A percentile compares a stretch with the other conserved stretches of the same genome.
phyloP scores from a whole-genome alignment of 2,888 invertebrate genomes.

The Epinotia brunnichana region DNA sequence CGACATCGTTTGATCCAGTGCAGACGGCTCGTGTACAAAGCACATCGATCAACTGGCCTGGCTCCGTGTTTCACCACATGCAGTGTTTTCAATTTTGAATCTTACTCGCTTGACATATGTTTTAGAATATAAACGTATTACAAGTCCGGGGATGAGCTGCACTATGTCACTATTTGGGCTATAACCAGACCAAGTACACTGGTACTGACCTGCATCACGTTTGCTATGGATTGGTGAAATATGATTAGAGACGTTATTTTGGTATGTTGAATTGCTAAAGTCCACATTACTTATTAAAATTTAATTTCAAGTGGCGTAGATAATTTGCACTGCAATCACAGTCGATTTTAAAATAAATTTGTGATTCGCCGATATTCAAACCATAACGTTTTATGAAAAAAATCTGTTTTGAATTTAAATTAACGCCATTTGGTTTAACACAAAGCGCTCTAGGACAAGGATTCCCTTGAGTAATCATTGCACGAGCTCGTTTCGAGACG shows the following conservation, averaged over 20 bases:
- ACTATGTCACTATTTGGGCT: conserved; percentile 2
- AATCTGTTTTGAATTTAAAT: too few species aligned
- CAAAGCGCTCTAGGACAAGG: too few species aligned
- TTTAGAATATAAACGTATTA: not conserved
- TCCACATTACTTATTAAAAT: not conserved
- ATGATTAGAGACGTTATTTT: not conserved
- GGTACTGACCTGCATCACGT: not conserved
- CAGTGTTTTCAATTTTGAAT: conserved; percentile 3
- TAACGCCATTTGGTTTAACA: too few species aligned
- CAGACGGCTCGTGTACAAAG: conserved; percentile 56
- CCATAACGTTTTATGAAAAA: too few species aligned
- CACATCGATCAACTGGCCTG: conserved; percentile 60
- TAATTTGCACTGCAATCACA: too few species aligned
- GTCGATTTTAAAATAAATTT: too few species aligned
- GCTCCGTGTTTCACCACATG: conserved; percentile 12
- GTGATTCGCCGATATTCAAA: too few species aligned
- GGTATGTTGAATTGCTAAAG: not conserved
- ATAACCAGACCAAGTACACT: not conserved
- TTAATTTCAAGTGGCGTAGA: not conserved
- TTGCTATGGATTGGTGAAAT: not conserved
- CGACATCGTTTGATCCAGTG: conserved; percentile 55
- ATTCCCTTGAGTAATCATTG: too few species aligned
- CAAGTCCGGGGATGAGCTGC: not conserved
- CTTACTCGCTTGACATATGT: not conserved
- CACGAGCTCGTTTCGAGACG: not conserved